A percentile compares a stretch with the other conserved stretches of the same genome.
Conservation (phyloP, 1,140 invertebrate genomes). For the Camponotus floridanus region DNA sequence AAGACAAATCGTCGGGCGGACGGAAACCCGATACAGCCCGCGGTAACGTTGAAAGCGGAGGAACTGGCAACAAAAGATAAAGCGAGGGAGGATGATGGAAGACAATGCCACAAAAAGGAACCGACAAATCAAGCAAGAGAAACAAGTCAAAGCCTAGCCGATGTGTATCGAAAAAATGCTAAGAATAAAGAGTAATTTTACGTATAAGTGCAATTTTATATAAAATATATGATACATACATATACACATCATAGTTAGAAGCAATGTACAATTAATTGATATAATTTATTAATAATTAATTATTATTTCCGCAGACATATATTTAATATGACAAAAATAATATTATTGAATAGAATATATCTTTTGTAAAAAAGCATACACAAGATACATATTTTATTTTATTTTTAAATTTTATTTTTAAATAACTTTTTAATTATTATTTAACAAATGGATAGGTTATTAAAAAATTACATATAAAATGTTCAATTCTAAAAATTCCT, state of each 20-base stretch:
- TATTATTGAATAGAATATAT: constrained; percentile 1
- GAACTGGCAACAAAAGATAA: constrained; percentile 63
- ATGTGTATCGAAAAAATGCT: constrained; percentile 48
- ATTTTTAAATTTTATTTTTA: neutral
- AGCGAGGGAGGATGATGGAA: constrained; percentile 58
- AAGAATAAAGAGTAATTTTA: constrained; percentile 51
- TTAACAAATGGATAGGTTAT: neutral
- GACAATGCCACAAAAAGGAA: constrained; percentile 55
- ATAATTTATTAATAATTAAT: constrained; percentile 6
- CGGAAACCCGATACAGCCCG: constrained; percentile 63
- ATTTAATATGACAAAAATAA: constrained; percentile 6
- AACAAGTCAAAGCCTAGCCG: constrained; percentile 53
- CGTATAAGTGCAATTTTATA: no score
- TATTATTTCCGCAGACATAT: neutral
- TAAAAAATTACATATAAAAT: neutral
- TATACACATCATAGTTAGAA: constrained; percentile 1
- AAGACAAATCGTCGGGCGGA: constrained; percentile 58
- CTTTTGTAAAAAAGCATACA: neutral
- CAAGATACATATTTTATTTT: neutral
- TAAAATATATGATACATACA: neutral
- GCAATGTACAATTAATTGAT: neutral
- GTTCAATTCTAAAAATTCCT: no score
- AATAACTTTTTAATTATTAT: no score
- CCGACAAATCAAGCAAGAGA: constrained; percentile 56
- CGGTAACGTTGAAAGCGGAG: constrained; percentile 63